These are phyloP conservation scores for Aleiodes alternator DNA, from an alignment of 2,888 invertebrate genomes.

Conservation along the genomic window DNA sequence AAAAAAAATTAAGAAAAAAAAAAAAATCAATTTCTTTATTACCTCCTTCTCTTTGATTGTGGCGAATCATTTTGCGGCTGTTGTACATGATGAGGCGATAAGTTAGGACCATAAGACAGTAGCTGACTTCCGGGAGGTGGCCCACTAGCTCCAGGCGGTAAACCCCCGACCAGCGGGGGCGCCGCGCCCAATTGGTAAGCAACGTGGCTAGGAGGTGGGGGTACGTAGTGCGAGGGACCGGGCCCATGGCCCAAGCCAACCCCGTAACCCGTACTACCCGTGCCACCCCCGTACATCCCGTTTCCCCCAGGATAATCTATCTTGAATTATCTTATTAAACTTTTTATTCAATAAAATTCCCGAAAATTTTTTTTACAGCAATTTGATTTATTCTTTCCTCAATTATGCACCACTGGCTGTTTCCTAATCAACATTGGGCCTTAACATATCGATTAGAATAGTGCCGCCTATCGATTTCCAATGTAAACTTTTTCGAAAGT, in stretches of 20 bases:
- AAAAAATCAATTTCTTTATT: slow-evolving; percentile 42
- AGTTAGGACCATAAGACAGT: slow-evolving; percentile 67
- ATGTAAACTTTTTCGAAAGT: background rate
- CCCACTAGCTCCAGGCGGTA: slow-evolving; percentile 51
- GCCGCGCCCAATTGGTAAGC: slow-evolving; percentile 70
- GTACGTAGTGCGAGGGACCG: slow-evolving; percentile 69
- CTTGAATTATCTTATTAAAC: slow-evolving; percentile 60
- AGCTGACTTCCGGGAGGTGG: slow-evolving; percentile 65
- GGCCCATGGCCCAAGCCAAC: slow-evolving; percentile 69
- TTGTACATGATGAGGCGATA: slow-evolving; percentile 70
- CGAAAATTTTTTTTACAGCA: background rate
- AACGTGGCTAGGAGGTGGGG: slow-evolving; percentile 63
- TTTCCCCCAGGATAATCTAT: slow-evolving; percentile 71
- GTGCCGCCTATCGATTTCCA: background rate
- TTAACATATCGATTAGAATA: background rate
- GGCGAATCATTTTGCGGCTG: slow-evolving; percentile 65
- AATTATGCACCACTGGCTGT: background rate
- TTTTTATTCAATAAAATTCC: slow-evolving; percentile 29
- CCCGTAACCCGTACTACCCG: slow-evolving; percentile 70
- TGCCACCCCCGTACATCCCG: slow-evolving; percentile 71
- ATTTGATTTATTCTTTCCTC: background rate
- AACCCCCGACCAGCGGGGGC: slow-evolving; percentile 58
- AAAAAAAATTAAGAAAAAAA: too few species aligned
- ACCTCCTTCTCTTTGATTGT: slow-evolving; percentile 69
- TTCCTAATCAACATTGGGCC: background rate